Evolutionary conservation across 2,797 vertebrate species (phyloP), one percentile per base, ranked within the genome.

Genomic region (Peromyscus attwateri): DNA sequence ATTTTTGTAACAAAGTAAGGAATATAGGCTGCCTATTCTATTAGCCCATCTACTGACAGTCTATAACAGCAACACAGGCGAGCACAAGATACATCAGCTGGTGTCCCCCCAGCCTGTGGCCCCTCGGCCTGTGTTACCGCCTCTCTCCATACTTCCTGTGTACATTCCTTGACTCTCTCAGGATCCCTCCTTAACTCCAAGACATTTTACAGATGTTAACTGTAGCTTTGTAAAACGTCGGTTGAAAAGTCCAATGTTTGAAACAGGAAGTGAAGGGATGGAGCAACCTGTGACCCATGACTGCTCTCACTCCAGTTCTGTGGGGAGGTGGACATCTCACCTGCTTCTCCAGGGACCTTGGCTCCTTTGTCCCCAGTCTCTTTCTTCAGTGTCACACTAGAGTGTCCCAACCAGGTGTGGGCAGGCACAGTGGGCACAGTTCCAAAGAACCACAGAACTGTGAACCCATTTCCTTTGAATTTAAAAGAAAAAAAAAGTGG

Each of bases 401-500:
- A n/a, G 4, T 6, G 1, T 0, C 1, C 31, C 0, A 46, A 6
- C 8, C 31, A 0, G 7, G 70, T n/a, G 9, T 40, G n/a, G 49
- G 0, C 4, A 57, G 5, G 1, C 21, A 49, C 3, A n/a, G 27
- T 0, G 10, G 16, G 27, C 10, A 3, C 4, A 0, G 2, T 40
- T 3, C 34, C 0, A 0, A 13, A 9, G 23, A 40, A 0, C n/a
- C 13, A n/a, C 0, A 0, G 2, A 31, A 14, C 66, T 73, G 0
- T 1, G 0, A 77, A 60, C 52, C 40, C 13, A 46, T 62, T 89
- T 89, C 29, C 27, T 64, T 77, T 66, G n/a, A 85, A 17, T 46
- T 85, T 76, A 60, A 1, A 75, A 91, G 3, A 19, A 34, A 89
- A 64, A 25, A 7, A 2, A 40, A 62, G 1, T 62, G 0, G 70